Percentiles rank a stretch among this genome's conserved stretches.
These are phyloP conservation scores for Gerosis bhagava DNA, from an alignment of 2,888 invertebrate species.

Conservation along the genomic window DNA sequence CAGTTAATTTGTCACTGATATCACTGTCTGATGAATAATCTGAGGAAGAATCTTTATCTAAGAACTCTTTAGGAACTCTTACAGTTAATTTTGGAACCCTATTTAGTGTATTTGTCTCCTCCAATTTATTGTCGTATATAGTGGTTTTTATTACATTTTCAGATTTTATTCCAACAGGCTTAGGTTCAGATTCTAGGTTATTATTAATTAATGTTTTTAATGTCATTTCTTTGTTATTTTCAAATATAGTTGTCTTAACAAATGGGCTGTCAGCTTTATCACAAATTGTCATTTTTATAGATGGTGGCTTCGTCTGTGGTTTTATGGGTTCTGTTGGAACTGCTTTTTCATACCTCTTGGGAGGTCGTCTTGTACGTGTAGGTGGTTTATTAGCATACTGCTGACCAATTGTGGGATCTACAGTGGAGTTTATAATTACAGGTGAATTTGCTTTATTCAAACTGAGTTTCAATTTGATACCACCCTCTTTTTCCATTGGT, in stretches of 20 bases:
- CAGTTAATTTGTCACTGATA: conserved; percentile 82
- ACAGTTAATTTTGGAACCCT: conserved; percentile 87
- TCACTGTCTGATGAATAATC: conserved; percentile 82
- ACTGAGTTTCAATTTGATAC: conserved; percentile 73
- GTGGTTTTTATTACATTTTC: conserved; percentile 69
- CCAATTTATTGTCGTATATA: conserved; percentile 74
- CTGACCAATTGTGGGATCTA: conserved; percentile 71
- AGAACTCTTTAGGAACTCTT: conserved; percentile 84
- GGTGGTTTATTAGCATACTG: conserved; percentile 66
- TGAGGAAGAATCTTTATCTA: conserved; percentile 77
- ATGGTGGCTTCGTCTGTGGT: conserved; percentile 53
- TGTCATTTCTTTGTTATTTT: conserved; percentile 64
- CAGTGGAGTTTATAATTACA: conserved; percentile 75
- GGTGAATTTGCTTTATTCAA: conserved; percentile 75
- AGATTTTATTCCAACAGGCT: conserved; percentile 54
- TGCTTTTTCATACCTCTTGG: conserved; percentile 69
- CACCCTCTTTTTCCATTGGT: conserved; percentile 59
- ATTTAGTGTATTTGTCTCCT: conserved; percentile 69
- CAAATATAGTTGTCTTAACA: conserved; percentile 71
- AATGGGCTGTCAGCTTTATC: conserved; percentile 75
- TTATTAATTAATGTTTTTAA: conserved; percentile 65
- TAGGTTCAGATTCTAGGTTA: conserved; percentile 51
- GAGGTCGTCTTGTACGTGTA: conserved; percentile 61
- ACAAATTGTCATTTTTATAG: conserved; percentile 77
- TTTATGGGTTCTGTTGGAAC: conserved; percentile 39